Conservation (phyloP, 2,797 vertebrate species). For the Diceros bicornis region DNA sequence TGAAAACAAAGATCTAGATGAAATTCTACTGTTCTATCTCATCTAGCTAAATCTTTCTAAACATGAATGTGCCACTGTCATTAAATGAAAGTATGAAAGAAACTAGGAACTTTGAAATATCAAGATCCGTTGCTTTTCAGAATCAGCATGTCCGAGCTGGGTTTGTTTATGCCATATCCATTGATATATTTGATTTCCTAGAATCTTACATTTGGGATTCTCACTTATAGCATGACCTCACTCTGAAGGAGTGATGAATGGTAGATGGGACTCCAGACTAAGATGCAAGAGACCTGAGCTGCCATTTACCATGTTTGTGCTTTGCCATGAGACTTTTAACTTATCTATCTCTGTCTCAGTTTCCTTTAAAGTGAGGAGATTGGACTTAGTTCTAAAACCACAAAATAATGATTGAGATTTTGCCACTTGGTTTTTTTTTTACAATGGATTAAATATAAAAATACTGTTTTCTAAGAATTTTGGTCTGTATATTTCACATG, state of each 20-base stretch:
- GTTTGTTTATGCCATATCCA: background rate
- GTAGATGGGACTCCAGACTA: background rate
- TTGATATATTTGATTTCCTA: background rate
- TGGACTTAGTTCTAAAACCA: slow-evolving; percentile 25
- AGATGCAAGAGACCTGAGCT: background rate
- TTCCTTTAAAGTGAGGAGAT: background rate
- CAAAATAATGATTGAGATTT: slow-evolving; percentile 10
- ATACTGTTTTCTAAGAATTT: background rate
- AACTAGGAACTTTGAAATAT: background rate
- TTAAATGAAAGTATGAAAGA: background rate
- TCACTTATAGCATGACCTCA: background rate
- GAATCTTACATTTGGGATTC: background rate
- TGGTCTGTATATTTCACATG: background rate
- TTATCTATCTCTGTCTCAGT: background rate
- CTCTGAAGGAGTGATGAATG: background rate
- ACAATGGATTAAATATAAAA: background rate
- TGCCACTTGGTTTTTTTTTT: background rate
- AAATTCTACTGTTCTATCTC: background rate
- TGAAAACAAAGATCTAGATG: background rate
- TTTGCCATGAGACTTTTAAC: background rate
- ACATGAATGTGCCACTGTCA: too few relatives aligned
- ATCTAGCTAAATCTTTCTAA: background rate
- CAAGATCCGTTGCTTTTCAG: background rate
- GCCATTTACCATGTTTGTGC: background rate
- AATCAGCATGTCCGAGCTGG: background rate